Evolutionary conservation across 2,888 invertebrate species (phyloP).

Genomic region (Poecilus cupreus): DNA sequence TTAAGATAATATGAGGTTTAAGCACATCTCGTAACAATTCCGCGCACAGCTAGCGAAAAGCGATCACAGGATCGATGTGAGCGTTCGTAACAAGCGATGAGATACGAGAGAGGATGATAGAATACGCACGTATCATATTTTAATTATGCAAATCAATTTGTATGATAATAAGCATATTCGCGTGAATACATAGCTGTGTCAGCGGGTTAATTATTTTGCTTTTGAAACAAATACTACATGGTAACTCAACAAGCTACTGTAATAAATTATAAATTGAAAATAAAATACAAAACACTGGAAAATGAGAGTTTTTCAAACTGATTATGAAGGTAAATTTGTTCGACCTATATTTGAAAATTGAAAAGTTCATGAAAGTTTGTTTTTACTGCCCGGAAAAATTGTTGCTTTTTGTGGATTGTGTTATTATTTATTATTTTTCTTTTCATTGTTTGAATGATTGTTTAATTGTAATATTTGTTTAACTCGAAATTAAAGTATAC

Average conservation of each 20-base stretch:
- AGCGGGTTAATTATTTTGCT: neutral
- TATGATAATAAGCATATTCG: neutral
- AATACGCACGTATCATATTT: neutral
- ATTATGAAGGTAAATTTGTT: no score
- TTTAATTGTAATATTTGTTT: no score
- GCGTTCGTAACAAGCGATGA: neutral
- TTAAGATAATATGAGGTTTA: no score
- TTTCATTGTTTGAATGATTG: no score
- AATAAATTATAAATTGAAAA: neutral
- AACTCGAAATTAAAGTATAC: no score
- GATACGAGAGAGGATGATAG: neutral
- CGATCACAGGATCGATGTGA: neutral
- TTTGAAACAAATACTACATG: neutral
- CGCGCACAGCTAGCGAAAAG: neutral
- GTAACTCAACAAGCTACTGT: neutral
- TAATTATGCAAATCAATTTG: constrained; percentile 26
- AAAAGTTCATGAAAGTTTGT: no score
- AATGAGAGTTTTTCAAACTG: no score
- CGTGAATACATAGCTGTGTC: neutral
- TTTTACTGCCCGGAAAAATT: no score
- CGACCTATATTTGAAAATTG: no score
- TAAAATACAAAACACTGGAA: neutral
- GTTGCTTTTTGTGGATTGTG: no score
- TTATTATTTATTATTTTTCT: no score
- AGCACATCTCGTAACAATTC: no score